Conservation (phyloP, 2,797 vertebrate genomes). For the Anguilla anguilla region DNA sequence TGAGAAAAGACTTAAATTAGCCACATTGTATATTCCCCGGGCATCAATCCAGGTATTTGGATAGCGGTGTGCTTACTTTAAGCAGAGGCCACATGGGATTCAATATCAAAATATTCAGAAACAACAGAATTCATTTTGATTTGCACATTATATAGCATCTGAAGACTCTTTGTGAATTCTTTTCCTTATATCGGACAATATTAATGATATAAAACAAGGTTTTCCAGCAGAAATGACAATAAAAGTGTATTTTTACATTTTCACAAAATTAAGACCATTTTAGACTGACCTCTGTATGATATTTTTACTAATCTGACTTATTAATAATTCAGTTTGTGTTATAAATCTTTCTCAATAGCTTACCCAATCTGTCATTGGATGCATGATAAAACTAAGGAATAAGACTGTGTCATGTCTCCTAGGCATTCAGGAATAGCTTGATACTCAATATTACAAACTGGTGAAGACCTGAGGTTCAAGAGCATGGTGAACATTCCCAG, state of each 20-base stretch:
- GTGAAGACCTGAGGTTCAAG: neutral
- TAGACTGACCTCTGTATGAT: constrained; percentile 27
- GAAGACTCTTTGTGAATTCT: constrained; percentile 5
- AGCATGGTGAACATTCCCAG: neutral
- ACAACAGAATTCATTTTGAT: constrained; percentile 17
- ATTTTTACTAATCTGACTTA: constrained; percentile 31
- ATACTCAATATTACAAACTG: neutral
- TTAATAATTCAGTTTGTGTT: constrained; percentile 32
- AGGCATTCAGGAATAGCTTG: constrained; percentile 3
- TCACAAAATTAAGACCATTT: constrained; percentile 22
- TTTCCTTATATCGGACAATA: constrained; percentile 11
- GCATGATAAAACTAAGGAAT: neutral
- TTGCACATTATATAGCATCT: constrained; percentile 20
- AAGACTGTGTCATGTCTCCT: neutral
- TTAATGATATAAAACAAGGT: constrained; percentile 20
- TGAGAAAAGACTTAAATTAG: neutral
- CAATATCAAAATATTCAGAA: constrained; percentile 6
- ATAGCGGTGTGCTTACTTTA: constrained; percentile 9
- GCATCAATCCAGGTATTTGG: neutral
- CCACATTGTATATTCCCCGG: constrained; percentile 13
- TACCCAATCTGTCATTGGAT: constrained; percentile 21
- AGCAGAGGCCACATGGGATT: neutral
- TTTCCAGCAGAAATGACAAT: neutral
- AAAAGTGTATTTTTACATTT: neutral
- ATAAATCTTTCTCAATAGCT: constrained; percentile 16